phyloP scores from a whole-genome alignment of 2,113 vertebrate genomes.

The Poecile atricapillus region DNA sequence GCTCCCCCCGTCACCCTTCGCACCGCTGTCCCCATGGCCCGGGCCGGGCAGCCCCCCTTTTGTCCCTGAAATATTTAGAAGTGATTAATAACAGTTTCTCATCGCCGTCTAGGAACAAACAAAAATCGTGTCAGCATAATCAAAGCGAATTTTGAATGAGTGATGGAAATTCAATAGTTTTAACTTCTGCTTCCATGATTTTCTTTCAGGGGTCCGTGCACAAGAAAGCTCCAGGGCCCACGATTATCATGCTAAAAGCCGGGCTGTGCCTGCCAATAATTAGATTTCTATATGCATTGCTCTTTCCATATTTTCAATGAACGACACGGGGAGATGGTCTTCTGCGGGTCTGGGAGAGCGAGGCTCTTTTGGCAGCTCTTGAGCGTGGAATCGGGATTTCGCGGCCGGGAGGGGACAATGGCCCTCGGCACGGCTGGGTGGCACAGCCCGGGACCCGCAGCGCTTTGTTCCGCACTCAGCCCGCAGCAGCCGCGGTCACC shows the following conservation, averaged over 20 bases:
- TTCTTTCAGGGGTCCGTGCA: not conserved
- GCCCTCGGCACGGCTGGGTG: not conserved
- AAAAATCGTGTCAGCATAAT: not conserved
- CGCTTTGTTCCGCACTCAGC: not conserved
- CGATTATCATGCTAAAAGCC: not conserved
- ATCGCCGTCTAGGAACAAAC: not conserved
- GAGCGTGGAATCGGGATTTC: slow-evolving; percentile 13
- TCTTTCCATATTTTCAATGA: not conserved
- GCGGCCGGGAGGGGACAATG: not conserved
- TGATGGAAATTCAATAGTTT: not conserved
- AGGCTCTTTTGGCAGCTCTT: not conserved
- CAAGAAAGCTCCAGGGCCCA: not conserved
- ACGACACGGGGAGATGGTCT: not conserved
- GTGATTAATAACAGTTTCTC: not conserved
- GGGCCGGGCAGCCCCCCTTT: not conserved
- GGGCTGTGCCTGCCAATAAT: not conserved
- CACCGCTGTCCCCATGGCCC: not conserved
- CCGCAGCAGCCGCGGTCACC: not conserved
- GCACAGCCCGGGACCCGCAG: not conserved
- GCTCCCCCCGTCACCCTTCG: not conserved
- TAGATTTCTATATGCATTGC: slow-evolving; percentile 42
- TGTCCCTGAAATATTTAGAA: not conserved
- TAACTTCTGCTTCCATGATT: not conserved
- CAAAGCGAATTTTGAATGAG: not conserved
- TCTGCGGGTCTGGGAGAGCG: not conserved